phyloP scores from a whole-genome alignment of 2,797 vertebrate species.

The Lagocephalus sceleratus region DNA sequence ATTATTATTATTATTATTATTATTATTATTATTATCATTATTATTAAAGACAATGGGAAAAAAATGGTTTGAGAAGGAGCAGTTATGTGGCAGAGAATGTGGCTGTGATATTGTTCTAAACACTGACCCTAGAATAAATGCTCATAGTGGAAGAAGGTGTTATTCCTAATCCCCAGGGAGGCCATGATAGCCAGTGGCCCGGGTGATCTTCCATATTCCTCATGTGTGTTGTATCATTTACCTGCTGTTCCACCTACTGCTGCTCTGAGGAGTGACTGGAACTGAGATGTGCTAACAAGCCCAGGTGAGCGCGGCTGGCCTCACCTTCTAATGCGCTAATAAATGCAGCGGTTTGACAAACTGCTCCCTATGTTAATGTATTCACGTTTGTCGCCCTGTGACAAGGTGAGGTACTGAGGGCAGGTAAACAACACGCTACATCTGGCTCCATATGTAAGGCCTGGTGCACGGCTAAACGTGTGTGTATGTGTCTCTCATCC shows the following conservation, averaged over 20 bases:
- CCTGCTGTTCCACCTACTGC: constrained; percentile 32
- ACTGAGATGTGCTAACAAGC: constrained; percentile 83
- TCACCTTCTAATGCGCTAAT: constrained; percentile 83
- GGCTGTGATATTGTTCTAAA: no score
- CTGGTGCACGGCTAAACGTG: constrained; percentile 19
- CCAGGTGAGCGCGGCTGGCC: constrained; percentile 71
- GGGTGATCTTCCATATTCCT: constrained; percentile 21
- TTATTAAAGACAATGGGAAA: constrained; percentile 36
- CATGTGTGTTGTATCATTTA: constrained; percentile 34
- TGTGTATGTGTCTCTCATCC: constrained; percentile 42
- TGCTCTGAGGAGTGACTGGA: constrained; percentile 42
- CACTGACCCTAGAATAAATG: not conserved
- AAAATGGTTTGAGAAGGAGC: constrained; percentile 15
- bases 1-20: constrained; percentile 18
- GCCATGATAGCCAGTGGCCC: constrained; percentile 13
- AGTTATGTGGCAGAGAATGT: not conserved
- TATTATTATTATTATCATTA: constrained; percentile 17
- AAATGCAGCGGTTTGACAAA: constrained; percentile 88
- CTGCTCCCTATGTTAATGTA: constrained; percentile 86
- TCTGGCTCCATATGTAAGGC: constrained; percentile 37
- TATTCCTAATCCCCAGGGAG: constrained; percentile 19
- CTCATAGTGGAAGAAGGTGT: constrained; percentile 10
- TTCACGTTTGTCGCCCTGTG: constrained; percentile 83
- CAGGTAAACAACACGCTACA: constrained; percentile 69
- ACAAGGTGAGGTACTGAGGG: constrained; percentile 69